These are phyloP conservation scores for Globia sparganii DNA, from an alignment of 2,888 invertebrate genomes.

Conservation along the genomic window DNA sequence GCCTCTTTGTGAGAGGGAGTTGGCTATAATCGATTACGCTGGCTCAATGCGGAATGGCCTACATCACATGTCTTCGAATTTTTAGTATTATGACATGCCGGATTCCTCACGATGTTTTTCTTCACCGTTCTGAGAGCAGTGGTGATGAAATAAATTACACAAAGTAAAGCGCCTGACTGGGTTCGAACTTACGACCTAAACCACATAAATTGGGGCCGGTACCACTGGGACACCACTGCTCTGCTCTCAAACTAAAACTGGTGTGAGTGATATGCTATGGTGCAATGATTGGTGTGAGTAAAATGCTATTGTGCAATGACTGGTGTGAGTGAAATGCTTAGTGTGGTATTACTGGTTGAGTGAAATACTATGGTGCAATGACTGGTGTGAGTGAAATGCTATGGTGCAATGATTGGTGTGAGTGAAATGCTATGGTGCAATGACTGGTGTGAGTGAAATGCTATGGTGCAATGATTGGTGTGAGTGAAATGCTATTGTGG, in stretches of 20 bases:
- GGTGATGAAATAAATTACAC: background rate
- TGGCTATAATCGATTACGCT: background rate
- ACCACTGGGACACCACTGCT: background rate
- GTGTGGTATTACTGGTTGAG: too few relatives aligned
- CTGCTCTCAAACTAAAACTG: background rate
- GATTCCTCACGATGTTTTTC: too few relatives aligned
- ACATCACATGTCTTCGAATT: background rate
- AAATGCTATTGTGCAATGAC: background rate
- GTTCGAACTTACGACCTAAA: background rate
- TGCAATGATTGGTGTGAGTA: too few relatives aligned
- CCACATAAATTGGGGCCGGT: background rate
- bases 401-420: too few relatives aligned
- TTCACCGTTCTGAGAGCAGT: background rate
- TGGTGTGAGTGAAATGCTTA: too few relatives aligned
- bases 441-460: too few relatives aligned
- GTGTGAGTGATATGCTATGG: background rate
- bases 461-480: too few relatives aligned
- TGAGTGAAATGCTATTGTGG: too few relatives aligned
- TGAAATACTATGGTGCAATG: too few relatives aligned
- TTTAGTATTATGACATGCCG: background rate
- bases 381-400: too few relatives aligned
- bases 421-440: too few relatives aligned
- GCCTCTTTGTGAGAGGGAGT: background rate
- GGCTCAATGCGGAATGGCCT: background rate
- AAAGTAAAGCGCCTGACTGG: background rate